A percentile compares a stretch with the other conserved stretches of the same genome.
Evolutionary conservation across 2,888 invertebrate species (phyloP).

Genomic region (Philonicus albiceps): DNA sequence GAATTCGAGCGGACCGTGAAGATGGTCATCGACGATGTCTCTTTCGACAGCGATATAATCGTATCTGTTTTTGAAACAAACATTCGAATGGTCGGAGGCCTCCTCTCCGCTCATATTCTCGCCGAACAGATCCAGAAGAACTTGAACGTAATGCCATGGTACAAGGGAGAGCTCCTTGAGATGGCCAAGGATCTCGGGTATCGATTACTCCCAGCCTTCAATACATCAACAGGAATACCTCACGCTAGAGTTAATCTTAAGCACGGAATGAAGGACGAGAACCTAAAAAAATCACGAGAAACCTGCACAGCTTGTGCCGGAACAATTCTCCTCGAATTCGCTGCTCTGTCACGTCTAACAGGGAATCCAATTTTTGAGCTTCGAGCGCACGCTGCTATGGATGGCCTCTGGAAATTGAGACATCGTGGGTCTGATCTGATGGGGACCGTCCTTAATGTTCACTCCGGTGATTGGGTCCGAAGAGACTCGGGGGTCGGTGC

Average conservation of each 20-base stretch:
- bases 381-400: slow-evolving; percentile 96
- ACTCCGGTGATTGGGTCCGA: slow-evolving; percentile 97
- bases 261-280: slow-evolving; percentile 80
- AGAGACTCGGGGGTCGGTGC: slow-evolving; percentile 98
- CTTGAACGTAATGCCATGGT: slow-evolving; percentile 80
- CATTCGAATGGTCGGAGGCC: slow-evolving; percentile 94
- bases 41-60: slow-evolving; percentile 91
- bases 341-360: slow-evolving; percentile 90
- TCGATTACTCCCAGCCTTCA: slow-evolving; percentile 95
- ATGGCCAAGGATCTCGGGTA: slow-evolving; percentile 94
- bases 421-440: slow-evolving; percentile 90
- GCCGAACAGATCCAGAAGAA: slow-evolving; percentile 82
- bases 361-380: slow-evolving; percentile 92
- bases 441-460: slow-evolving; percentile 97
- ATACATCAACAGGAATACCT: slow-evolving; percentile 96
- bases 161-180: slow-evolving; percentile 83
- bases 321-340: slow-evolving; percentile 97
- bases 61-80: slow-evolving; percentile 99
- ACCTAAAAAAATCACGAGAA: slow-evolving; percentile 79
- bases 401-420: slow-evolving; percentile 92
- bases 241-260: slow-evolving; percentile 92
- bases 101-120: slow-evolving; percentile 91
- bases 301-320: slow-evolving; percentile 99
- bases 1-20: slow-evolving; percentile 94
- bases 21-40: slow-evolving; percentile 84